Evolutionary conservation across 2,888 invertebrate species (phyloP), one percentile per base, ranked within the genome.

Genomic region (Drosophila fulvimacula): DNA sequence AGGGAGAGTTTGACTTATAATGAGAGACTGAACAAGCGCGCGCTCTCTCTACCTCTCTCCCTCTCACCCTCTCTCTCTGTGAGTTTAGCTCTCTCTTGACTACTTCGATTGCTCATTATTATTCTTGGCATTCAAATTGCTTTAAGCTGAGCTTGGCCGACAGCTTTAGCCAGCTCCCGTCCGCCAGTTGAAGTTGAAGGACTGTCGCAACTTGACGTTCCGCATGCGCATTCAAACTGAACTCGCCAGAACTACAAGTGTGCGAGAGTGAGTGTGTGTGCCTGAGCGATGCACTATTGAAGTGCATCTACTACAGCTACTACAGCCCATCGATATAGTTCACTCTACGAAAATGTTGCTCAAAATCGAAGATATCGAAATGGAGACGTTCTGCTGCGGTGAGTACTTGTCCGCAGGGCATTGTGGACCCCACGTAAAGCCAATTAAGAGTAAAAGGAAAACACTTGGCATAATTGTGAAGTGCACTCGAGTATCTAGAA

Each of bases 351-450:
- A 74, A 59, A 84, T 84, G 83, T 51, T 76, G 60, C 81, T 84
- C 69, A 83, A 90, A 88, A 81, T 83, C 77, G 91, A 91, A 65
- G 87, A 88, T 67, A 90, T 91, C 60, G 92, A 92, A 85, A 80
- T 91, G 89, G 91, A 91, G 79, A 90, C 90, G 41, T 92, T 92
- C 79, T 92, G 92, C 69, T 92, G 92, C 83, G 92, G 92, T 92
- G 77, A 92, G 92, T 91, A 52, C 17, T 11, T 9, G 10, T 32
- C 49, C 49, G 17, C 3, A 17, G 48, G 0, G 34, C 11, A 5
- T 21, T 44, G n/a, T 13, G 34, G 55, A 68, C 65, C 69, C 65
- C 62, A 60, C 51, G 38, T 64, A 46, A 24, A 62, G 57, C 41
- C 57, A 19, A 38, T 57, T 46, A 44, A 56, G 42, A 30, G 34